Evolutionary conservation across 2,888 invertebrate species (phyloP).

Genomic region (Drosophila borealis): DNA sequence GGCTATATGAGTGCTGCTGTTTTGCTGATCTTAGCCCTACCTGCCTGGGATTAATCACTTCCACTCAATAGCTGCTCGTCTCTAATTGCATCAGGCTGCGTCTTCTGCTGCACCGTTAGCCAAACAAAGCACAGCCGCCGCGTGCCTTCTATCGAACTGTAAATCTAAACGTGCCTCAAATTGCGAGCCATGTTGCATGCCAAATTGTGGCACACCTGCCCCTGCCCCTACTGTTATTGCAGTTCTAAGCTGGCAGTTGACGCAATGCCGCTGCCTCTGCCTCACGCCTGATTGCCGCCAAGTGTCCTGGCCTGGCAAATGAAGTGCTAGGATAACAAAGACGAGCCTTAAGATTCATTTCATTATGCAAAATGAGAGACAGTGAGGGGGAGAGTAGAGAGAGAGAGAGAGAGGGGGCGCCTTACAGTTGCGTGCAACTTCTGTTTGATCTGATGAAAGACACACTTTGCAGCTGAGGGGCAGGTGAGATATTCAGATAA

Average conservation of each 20-base stretch:
- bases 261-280: constrained; percentile 31
- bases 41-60: constrained; percentile 62
- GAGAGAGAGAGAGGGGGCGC: background rate
- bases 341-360: constrained; percentile 14
- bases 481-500: constrained; percentile 26
- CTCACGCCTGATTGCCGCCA: constrained; percentile 54
- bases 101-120: constrained; percentile 41
- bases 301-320: constrained; percentile 54
- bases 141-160: constrained; percentile 56
- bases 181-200: constrained; percentile 55
- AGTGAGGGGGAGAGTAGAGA: background rate
- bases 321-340: constrained; percentile 49
- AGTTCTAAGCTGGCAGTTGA: no score
- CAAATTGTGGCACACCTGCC: constrained; percentile 52
- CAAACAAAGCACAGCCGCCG: constrained; percentile 47
- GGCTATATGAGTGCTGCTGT: constrained; percentile 1
- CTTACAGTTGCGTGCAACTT: constrained; percentile 20
- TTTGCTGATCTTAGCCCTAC: constrained; percentile 23
- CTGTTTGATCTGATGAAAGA: constrained; percentile 23
- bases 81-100: constrained; percentile 59
- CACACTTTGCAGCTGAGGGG: constrained; percentile 15
- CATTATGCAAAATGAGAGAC: constrained; percentile 44
- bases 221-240: background rate
- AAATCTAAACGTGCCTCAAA: constrained; percentile 63
- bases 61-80: constrained; percentile 57